Evolutionary conservation across 2,113 vertebrate genomes (phyloP).

Genomic region (Deroptyus accipitrinus): DNA sequence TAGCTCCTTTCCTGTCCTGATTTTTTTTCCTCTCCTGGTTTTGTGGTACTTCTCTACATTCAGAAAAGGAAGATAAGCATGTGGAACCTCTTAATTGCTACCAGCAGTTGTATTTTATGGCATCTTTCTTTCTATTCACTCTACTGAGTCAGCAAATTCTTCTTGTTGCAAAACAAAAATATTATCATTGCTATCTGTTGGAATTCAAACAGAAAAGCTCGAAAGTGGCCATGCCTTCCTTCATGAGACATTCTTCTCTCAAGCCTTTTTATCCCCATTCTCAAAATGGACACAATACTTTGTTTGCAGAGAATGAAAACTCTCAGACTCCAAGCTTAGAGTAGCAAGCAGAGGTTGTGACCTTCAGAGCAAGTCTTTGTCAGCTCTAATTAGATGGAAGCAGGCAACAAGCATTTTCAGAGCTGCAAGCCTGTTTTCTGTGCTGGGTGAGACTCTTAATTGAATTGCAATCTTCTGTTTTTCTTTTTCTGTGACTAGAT

Average conservation of each 20-base stretch:
- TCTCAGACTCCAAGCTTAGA: not conserved
- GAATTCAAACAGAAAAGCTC: not conserved
- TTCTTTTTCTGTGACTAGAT: not conserved
- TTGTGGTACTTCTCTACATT: not conserved
- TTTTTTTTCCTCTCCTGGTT: not conserved
- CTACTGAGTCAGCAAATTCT: not conserved
- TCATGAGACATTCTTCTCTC: not conserved
- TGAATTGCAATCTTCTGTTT: not conserved
- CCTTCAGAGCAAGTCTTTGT: not conserved
- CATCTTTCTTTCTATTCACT: not conserved
- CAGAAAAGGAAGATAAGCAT: not conserved
- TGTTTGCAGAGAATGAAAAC: not conserved
- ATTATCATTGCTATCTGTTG: not conserved
- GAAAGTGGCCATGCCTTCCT: not conserved
- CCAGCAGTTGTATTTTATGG: not conserved
- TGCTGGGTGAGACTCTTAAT: not conserved
- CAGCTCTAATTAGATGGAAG: not conserved
- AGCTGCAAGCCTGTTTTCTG: not conserved
- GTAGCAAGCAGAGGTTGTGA: not conserved
- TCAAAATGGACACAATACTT: not conserved
- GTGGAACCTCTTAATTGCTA: not conserved
- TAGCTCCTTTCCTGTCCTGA: not conserved
- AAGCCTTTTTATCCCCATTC: not conserved
- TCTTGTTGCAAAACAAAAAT: not conserved
- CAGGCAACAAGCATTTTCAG: not conserved